A percentile compares a stretch with the other conserved stretches of the same genome.
phyloP scores from a whole-genome alignment of 2,888 invertebrate genomes.

The Drosophila rubida region DNA sequence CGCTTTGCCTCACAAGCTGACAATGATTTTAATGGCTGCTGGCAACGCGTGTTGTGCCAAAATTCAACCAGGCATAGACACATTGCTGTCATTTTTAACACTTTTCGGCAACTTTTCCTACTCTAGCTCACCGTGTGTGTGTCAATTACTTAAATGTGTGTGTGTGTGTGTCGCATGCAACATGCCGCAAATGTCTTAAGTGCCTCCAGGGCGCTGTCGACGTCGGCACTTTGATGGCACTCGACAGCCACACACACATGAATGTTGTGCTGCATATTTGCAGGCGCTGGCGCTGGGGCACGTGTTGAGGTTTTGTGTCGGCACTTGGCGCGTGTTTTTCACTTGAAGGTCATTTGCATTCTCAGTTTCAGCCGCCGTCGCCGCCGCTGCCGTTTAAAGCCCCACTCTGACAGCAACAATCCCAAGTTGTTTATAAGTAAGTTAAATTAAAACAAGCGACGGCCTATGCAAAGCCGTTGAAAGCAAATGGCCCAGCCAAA shows the following conservation, averaged over 20 bases:
- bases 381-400: constrained; percentile 53
- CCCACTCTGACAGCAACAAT: constrained; percentile 53
- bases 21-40: constrained; percentile 72
- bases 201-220: constrained; percentile 57
- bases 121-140: constrained; percentile 29
- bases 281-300: constrained; percentile 32
- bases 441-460: constrained; percentile 72
- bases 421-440: constrained; percentile 59
- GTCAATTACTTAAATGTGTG: constrained; percentile 61
- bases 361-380: constrained; percentile 22
- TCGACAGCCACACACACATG: constrained; percentile 53
- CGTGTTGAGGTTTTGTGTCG: constrained; percentile 65
- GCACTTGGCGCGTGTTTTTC: constrained; percentile 58
- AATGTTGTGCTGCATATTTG: constrained; percentile 52
- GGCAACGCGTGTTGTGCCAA: constrained; percentile 53
- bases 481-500: constrained; percentile 42
- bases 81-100: constrained; percentile 66
- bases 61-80: constrained; percentile 59
- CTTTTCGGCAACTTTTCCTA: constrained; percentile 44
- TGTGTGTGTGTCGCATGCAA: constrained; percentile 55
- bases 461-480: constrained; percentile 56
- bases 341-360: constrained; percentile 67
- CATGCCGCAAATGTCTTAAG: constrained; percentile 74
- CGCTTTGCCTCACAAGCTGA: constrained; percentile 36
- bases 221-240: constrained; percentile 68